Evolutionary conservation across 2,797 vertebrate genomes (phyloP), one percentile per base, ranked within the genome.

Genomic region (Diplodus sargus): DNA sequence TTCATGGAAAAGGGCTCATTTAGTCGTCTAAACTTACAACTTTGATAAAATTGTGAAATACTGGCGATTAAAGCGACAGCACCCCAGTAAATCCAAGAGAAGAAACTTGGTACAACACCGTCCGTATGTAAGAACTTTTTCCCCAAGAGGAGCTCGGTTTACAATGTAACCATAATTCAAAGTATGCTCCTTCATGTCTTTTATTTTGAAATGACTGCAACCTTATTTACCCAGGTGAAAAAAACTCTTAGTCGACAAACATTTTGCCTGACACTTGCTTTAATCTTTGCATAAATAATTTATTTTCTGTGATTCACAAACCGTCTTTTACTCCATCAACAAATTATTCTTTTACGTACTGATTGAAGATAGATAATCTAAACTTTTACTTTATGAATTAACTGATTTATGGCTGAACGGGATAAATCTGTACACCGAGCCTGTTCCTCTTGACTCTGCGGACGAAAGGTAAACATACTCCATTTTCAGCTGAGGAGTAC

Each of bases 401-500:
- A 58, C 1, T 17, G 15, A 76, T 74, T 67, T 42, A 42, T 59
- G 17, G 62, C 52, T 74, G 23, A 76, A 48, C 51, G 15, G 30
- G 25, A 69, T 25, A 42, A 30, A 22, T 74, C 34, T 58, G 47
- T 48, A 51, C 51, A 14, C 23, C 14, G 23, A 64, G n/a, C 58
- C 58, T 59, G 4, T 61, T 57, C 34, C 20, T 75, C 72, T 59
- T 48, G 71, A 80, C 72, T 66, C 47, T 23, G 49, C 90, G 79
- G 90, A 90, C 51, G 70, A 81, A 84, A 89, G 90, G 90, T 93
- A 90, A 91, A 87, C 85, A 83, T 23, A 17, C 53, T 73, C 15
- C 25, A 22, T 61, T 78, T 59, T 72, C 49, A 67, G 47, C 4
- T 49, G 22, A 72, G 78, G 34, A 59, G 60, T 25, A 49, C 25